Base-by-base conservation (phyloP, 2,888 invertebrate species). In the Luffia ferchaultella region DNA sequence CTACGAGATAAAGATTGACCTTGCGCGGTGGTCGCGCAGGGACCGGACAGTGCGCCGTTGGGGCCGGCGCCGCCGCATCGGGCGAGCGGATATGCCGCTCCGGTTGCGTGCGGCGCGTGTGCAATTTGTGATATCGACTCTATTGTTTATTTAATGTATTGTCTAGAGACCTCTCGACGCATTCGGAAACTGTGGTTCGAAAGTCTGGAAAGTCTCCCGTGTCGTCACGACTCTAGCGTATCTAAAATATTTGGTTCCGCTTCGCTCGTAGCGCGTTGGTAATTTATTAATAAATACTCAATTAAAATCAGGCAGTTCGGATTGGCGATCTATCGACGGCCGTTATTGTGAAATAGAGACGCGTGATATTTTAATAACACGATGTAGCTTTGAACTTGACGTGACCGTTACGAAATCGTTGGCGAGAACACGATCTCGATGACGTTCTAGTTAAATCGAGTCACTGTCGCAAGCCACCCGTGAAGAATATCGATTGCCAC, bases 1-100 rank as follows among this genome's bases (percentile, higher is more conserved):
- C 65, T 85, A 53, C 79, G 82, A 60, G 83, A 83, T 68, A 83
- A 83, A 73, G 83, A 83, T 67, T 83, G 83, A 83, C 69, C 65
- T 59, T 64, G 66, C 69, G 72, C 64, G n/a, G 20, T 15, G 18
- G 20, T 30, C 16, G 49, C 16, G 42, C 42, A 3, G 15, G 15
- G 41, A 20, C 42, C 17, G 48, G 41, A 18, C 20, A 17, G n/a
- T 18, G 44, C 43, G 44, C 5, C 45, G 20, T 15, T 15, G 41
- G 12, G 45, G 42, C 15, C 46, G 46, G 45, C 41, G 50, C 20
- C 49, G 44, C n/a, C 40, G 17, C 15, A 20, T 15, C 15, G 20
- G 3, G 46, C 42, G 45, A n/a, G n/a, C n/a, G n/a, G n/a, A n/a
- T n/a, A n/a, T n/a, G n/a, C n/a, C n/a, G n/a, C 58, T 62, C 62